Conservation (phyloP, 2,797 vertebrate genomes). For the Oreochromis grahami region DNA sequence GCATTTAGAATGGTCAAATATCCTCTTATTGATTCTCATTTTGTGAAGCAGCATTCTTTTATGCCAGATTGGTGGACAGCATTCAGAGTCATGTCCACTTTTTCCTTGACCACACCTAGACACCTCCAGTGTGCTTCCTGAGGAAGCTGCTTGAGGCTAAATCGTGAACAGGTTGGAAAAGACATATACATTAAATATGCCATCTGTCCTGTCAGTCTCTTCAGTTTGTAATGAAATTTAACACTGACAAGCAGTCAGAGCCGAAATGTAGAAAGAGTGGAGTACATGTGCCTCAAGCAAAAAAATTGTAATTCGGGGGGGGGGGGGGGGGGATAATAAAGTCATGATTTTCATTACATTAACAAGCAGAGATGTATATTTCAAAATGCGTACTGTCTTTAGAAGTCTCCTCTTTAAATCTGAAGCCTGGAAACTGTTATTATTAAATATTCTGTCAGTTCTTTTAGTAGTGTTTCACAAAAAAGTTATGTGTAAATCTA, state of each 20-base stretch:
- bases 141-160: neutral
- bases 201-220: slow-evolving; percentile 27
- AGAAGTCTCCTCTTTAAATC: neutral
- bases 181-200: slow-evolving; percentile 21
- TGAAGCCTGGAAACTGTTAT: neutral
- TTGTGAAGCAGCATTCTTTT: neutral
- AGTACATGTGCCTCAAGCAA: slow-evolving; percentile 4
- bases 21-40: neutral
- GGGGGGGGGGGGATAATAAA: neutral
- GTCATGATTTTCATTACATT: neutral
- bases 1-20: neutral
- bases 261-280: neutral
- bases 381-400: neutral
- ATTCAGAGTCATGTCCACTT: neutral
- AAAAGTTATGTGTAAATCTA: neutral
- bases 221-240: slow-evolving; percentile 18
- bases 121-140: neutral
- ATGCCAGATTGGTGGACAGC: neutral
- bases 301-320: neutral
- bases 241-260: neutral
- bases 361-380: neutral
- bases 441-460: neutral
- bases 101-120: neutral
- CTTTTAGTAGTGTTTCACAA: neutral
- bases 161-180: neutral